Conservation (phyloP, 1,140 invertebrate species). For the Dysdera silvatica region DNA sequence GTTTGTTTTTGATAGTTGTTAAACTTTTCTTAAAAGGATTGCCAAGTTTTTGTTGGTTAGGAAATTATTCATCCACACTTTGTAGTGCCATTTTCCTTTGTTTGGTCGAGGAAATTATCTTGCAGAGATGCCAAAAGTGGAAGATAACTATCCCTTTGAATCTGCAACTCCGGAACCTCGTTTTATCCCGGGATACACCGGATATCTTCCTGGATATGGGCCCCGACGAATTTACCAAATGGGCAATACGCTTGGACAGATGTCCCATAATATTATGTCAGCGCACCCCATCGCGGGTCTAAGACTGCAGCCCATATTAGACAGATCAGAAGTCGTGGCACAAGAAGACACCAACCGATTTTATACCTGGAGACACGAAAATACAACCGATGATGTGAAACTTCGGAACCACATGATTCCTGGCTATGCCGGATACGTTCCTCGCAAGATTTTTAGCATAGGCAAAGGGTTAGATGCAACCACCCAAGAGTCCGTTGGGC, state of each 20-base stretch:
- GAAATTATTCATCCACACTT: too few relatives aligned
- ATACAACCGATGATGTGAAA: neutral
- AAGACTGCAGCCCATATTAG: neutral
- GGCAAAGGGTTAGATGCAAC: constrained; percentile 5
- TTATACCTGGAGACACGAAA: constrained; percentile 9
- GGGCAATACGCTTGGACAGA: neutral
- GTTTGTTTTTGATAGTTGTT: too few relatives aligned
- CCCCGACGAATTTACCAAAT: constrained; percentile 7
- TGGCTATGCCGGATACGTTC: constrained; percentile 14
- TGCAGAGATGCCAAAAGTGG: too few relatives aligned
- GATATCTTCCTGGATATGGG: constrained; percentile 12
- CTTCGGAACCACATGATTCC: neutral
- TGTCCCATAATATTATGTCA: constrained; percentile 10
- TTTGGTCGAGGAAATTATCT: too few relatives aligned
- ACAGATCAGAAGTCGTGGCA: neutral
- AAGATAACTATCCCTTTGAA: too few relatives aligned
- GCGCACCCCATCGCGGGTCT: constrained; percentile 4
- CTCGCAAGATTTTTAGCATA: neutral
- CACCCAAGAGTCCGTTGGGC: constrained; percentile 6
- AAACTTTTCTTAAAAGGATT: too few relatives aligned
- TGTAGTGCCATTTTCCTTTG: too few relatives aligned
- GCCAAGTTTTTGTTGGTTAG: too few relatives aligned
- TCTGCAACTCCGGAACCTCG: constrained; percentile 13
- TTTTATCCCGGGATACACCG: constrained; percentile 12
- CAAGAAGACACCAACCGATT: neutral